Evolutionary conservation across 64 coral and sea anemone genomes (phyloP).

Genomic region (Pocillopora damicornis): DNA sequence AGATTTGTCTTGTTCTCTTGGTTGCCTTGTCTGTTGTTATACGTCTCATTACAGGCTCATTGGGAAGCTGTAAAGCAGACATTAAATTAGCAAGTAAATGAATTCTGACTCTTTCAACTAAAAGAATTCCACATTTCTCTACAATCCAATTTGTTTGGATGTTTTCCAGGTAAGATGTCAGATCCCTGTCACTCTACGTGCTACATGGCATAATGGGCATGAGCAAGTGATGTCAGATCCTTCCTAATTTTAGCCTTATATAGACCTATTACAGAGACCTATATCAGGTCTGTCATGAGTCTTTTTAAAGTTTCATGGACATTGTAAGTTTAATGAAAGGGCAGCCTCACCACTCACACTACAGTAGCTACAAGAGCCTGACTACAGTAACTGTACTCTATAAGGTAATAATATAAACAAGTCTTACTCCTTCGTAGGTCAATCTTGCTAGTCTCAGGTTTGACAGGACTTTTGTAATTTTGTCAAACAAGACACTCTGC

Average conservation of each 20-base stretch:
- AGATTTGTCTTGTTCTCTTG: constrained; percentile 88
- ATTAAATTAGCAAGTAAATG: not conserved
- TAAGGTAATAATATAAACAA: not conserved
- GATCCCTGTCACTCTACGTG: too few relatives aligned
- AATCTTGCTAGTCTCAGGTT: constrained; percentile 84
- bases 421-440: constrained; percentile 85
- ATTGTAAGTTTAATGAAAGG: too few relatives aligned
- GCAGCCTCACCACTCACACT: too few relatives aligned
- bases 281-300: too few relatives aligned
- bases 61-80: constrained; percentile 51
- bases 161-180: too few relatives aligned
- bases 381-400: too few relatives aligned
- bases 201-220: too few relatives aligned
- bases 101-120: not conserved
- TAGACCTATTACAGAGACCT: too few relatives aligned
- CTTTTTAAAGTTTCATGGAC: too few relatives aligned
- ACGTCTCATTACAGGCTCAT: constrained; percentile 93
- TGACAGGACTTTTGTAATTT: constrained; percentile 91
- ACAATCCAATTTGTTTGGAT: not conserved
- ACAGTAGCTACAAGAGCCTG: too few relatives aligned
- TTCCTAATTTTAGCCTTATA: too few relatives aligned
- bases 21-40: constrained; percentile 98
- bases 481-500: constrained; percentile 90
- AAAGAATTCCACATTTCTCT: not conserved
- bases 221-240: too few relatives aligned